A percentile compares a stretch with the other conserved stretches of the same genome.
Conservation (phyloP, 1,140 invertebrate genomes). For the Polypedilum vanderplanki region DNA sequence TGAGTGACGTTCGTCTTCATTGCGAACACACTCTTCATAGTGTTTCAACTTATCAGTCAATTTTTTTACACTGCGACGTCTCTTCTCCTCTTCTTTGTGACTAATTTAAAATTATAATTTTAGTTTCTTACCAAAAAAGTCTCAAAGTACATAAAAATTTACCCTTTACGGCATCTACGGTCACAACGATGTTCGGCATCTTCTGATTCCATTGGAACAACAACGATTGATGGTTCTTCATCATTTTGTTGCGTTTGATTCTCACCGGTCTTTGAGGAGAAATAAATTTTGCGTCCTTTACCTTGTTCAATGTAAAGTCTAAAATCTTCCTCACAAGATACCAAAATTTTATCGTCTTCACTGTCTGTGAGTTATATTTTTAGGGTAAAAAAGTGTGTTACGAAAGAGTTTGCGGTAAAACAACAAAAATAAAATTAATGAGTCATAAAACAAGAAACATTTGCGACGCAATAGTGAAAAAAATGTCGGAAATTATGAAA, state of each 20-base stretch:
- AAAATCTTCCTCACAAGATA: background rate
- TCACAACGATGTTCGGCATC: background rate
- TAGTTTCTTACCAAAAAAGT: background rate
- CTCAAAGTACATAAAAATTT: background rate
- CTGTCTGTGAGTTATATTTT: background rate
- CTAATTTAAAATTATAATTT: background rate
- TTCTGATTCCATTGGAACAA: background rate
- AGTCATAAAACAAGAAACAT: background rate
- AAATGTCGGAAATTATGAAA: constrained; percentile 17
- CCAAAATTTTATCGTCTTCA: constrained; percentile 6
- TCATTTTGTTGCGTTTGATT: background rate
- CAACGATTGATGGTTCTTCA: background rate
- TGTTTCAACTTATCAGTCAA: background rate
- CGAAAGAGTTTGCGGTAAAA: background rate
- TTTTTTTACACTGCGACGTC: background rate
- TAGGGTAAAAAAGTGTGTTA: background rate
- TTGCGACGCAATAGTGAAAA: constrained; percentile 3
- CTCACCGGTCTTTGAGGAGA: background rate
- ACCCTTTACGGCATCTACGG: background rate
- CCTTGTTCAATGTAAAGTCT: background rate
- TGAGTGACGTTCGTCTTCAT: background rate
- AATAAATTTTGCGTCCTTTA: background rate
- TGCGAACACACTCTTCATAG: background rate
- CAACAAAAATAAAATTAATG: background rate
- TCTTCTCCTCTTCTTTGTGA: background rate